Evolutionary conservation across 2,113 vertebrate genomes (phyloP).

Genomic region (Chaetura pelagica): DNA sequence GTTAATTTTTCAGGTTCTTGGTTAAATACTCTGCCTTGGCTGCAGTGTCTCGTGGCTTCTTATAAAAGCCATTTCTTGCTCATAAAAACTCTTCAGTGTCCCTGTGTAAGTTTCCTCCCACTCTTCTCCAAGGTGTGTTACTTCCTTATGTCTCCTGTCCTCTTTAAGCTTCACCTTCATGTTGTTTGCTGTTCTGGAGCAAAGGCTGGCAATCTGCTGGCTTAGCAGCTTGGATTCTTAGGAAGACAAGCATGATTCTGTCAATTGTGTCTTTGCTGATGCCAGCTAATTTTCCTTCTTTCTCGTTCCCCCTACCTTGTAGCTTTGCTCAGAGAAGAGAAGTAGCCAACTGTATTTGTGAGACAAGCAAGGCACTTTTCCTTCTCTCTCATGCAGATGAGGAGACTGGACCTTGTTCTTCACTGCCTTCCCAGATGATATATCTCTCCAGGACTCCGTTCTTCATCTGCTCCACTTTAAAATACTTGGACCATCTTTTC

Average conservation of each 20-base stretch:
- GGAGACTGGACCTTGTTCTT: background rate
- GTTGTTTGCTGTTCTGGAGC: conserved; percentile 25
- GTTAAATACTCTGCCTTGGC: background rate
- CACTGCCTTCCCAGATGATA: background rate
- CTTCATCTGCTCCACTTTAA: background rate
- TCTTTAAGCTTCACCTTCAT: conserved; percentile 25
- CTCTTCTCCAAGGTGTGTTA: background rate
- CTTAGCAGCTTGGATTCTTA: background rate
- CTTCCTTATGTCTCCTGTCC: background rate
- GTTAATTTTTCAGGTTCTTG: background rate
- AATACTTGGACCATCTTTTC: background rate
- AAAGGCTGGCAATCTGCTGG: conserved; percentile 21
- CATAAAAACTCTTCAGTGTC: background rate
- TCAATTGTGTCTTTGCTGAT: conserved; percentile 6
- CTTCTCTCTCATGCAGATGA: background rate
- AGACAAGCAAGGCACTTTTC: background rate
- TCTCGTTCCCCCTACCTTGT: background rate
- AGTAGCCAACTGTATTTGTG: background rate
- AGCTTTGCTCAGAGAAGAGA: background rate
- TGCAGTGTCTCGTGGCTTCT: background rate
- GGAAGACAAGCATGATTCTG: background rate
- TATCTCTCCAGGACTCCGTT: background rate
- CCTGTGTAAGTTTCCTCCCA: background rate
- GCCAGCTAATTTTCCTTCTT: background rate
- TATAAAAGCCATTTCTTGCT: background rate